Percentiles rank a stretch among this genome's conserved stretches.
These are phyloP conservation scores for Ctenopoma multispine DNA, from an alignment of 2,797 vertebrate genomes.

Conservation along the genomic window DNA sequence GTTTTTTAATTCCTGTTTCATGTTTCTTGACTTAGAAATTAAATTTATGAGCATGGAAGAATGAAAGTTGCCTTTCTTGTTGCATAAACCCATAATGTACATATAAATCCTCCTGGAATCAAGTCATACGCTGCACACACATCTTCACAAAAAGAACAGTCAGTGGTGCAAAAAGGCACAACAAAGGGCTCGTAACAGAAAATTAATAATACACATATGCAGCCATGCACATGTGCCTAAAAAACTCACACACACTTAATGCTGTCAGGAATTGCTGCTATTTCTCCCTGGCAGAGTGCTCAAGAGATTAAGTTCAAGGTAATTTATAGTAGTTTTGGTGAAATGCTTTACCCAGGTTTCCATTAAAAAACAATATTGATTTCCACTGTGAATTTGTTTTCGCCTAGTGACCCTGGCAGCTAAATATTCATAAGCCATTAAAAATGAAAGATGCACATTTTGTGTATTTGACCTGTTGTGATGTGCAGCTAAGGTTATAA, in stretches of 20 bases:
- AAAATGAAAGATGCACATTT: conserved; percentile 85
- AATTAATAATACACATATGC: conserved; percentile 47
- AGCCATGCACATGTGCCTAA: conserved; percentile 33
- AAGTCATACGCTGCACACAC: conserved; percentile 51
- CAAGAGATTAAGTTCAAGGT: conserved; percentile 76
- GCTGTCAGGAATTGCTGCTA: conserved; percentile 61
- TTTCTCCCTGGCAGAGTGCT: conserved; percentile 65
- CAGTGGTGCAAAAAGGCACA: conserved; percentile 57
- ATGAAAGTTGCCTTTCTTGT: conserved; percentile 73
- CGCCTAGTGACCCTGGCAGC: conserved; percentile 72
- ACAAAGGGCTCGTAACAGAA: conserved; percentile 52
- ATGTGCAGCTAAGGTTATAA: conserved; percentile 68
- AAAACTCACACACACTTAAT: conserved; percentile 34
- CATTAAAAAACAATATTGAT: conserved; percentile 80
- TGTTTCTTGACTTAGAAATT: conserved; percentile 83
- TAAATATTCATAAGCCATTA: conserved; percentile 86
- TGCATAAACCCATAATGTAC: conserved; percentile 59
- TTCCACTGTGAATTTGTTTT: conserved; percentile 68
- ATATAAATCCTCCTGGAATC: conserved; percentile 64
- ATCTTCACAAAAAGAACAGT: conserved; percentile 48
- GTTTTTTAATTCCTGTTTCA: conserved; percentile 80
- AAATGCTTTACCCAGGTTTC: conserved; percentile 72
- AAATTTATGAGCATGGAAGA: conserved; percentile 83
- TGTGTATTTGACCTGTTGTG: conserved; percentile 79
- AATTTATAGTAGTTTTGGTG: conserved; percentile 75